Conservation (phyloP, 2,113 vertebrate species). For the Catharus fuscescens region DNA sequence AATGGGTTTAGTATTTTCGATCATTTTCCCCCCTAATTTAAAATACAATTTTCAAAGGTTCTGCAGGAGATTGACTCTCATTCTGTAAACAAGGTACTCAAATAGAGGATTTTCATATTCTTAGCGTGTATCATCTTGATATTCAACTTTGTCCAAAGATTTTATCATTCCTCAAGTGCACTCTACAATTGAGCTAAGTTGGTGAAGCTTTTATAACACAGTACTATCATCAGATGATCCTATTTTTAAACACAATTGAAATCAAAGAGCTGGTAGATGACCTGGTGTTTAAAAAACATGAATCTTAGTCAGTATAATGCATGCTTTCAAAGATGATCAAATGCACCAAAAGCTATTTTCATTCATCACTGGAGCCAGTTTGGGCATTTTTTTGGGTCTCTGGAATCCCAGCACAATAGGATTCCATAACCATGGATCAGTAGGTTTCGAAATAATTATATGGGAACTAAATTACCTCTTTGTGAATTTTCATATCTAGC, state of each 20-base stretch:
- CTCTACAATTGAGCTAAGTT: not conserved
- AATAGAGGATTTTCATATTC: constrained; percentile 1
- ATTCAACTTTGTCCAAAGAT: not conserved
- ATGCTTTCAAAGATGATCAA: not conserved
- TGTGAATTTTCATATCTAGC: not conserved
- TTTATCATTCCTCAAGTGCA: not conserved
- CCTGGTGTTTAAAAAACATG: not conserved
- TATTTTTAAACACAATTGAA: not conserved
- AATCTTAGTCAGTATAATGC: not conserved
- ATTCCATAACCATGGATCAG: not conserved
- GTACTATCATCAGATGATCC: not conserved
- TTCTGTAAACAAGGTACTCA: not conserved
- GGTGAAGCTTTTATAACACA: not conserved
- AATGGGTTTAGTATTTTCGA: not conserved
- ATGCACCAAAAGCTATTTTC: not conserved
- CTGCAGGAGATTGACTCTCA: not conserved
- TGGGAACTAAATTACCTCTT: not conserved
- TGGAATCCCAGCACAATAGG: not conserved
- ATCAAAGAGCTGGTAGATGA: not conserved
- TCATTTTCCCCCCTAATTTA: not conserved
- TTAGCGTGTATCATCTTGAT: not conserved
- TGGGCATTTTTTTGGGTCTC: not conserved
- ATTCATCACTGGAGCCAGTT: not conserved
- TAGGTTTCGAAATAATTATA: not conserved
- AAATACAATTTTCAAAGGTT: constrained; percentile 1